Evolutionary conservation across 2,113 vertebrate genomes (phyloP), one percentile per base, ranked within the genome.

Genomic region (Corvus moneduloides): DNA sequence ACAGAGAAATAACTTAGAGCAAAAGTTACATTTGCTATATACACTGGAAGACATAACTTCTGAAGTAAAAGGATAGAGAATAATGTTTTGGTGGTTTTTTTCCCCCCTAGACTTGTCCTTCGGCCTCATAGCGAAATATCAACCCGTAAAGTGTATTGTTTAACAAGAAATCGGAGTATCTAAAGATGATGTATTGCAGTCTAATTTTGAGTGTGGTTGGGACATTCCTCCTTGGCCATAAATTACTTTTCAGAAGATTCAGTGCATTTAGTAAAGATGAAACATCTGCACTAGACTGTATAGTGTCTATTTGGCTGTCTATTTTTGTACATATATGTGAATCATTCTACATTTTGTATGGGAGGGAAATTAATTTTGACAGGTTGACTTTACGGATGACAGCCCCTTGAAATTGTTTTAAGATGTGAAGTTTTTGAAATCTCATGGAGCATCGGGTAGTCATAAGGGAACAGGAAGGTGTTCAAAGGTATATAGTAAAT

Each of bases 351-450:
- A 6, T 72, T 91, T 92, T 91, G 33, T 78, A 52, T 64, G 77
- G 10, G 41, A 84, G 33, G 24, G 28, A 62, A 84, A 84, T 93
- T 54, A 84, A 85, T 94, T 92, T 84, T 92, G 56, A 72, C 69
- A 94, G 28, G 37, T 91, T 79, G 58, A 83, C 74, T 91, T 92
- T 64, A 72, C 55, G 76, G 46, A 54, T 85, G 78, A 84, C 84
- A 93, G 9, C 11, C 55, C 52, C n/a, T 43, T 82, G 84, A 85
- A 84, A 76, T 54, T 56, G 82, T 94, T 96, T 92, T 79, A 91
- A 82, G 27, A 62, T 0, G 4, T 35, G 46, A 84, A 30, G 5
- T 54, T 82, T 93, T 90, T 2, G 2, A 69, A 62, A 72, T 87
- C 87, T 87, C 43, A 8, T 26, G 58, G 62, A 89, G 83, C 13